A percentile compares a stretch with the other conserved stretches of the same genome.
Conservation (phyloP, 2,888 invertebrate species). For the Neelides folsomi region DNA sequence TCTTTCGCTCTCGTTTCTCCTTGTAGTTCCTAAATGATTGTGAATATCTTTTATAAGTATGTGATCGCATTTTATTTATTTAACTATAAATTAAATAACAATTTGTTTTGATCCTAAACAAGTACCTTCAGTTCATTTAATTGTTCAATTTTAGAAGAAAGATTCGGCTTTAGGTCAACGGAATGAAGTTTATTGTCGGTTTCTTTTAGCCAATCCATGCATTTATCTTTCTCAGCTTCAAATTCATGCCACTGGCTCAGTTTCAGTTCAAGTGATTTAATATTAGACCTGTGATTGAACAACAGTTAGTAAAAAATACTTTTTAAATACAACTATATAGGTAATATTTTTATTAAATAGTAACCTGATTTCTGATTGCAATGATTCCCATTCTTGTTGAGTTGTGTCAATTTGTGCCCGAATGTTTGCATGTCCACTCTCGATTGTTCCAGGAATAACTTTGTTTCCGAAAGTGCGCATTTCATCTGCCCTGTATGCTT, state of each 20-base stretch:
- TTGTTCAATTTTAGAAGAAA: slow-evolving; percentile 70
- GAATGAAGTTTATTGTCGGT: slow-evolving; percentile 77
- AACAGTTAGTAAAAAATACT: neutral
- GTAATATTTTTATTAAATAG: neutral
- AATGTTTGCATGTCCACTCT: slow-evolving; percentile 69
- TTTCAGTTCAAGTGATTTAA: slow-evolving; percentile 65
- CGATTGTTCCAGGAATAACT: slow-evolving; percentile 73
- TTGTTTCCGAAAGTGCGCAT: slow-evolving; percentile 74
- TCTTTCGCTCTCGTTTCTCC: slow-evolving; percentile 82
- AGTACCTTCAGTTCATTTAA: slow-evolving; percentile 54
- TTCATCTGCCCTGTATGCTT: slow-evolving; percentile 66
- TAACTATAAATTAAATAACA: neutral
- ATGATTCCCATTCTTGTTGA: slow-evolving; percentile 78
- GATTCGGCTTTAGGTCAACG: slow-evolving; percentile 67
- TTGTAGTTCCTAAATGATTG: slow-evolving; percentile 52
- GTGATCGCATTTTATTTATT: neutral
- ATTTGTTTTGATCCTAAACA: neutral
- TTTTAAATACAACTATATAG: neutral
- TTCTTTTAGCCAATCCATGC: slow-evolving; percentile 72
- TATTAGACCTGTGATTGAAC: slow-evolving; percentile 47
- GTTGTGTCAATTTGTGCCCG: slow-evolving; percentile 73
- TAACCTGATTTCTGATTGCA: slow-evolving; percentile 44
- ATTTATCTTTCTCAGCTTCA: slow-evolving; percentile 70
- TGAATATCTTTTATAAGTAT: neutral
- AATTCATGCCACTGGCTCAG: slow-evolving; percentile 85